Conservation (phyloP, 35 echinoderm and acorn worm species). For the Apostichopus californicus region DNA sequence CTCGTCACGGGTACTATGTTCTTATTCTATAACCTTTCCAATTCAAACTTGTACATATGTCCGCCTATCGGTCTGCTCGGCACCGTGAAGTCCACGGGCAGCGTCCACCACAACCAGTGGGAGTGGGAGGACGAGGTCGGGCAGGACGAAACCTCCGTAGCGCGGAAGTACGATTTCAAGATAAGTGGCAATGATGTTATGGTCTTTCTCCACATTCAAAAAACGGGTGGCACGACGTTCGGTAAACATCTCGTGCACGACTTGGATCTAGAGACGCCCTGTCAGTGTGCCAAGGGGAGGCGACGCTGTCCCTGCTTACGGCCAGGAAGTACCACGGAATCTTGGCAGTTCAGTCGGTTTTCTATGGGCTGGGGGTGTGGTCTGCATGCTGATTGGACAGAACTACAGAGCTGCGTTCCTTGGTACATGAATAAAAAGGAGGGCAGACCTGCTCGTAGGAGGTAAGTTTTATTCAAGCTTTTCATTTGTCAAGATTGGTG, state of each 20-base stretch:
- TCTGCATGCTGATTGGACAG: constrained; percentile 95
- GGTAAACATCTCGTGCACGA: constrained; percentile 72
- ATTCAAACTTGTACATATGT: constrained; percentile 52
- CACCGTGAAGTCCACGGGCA: not conserved
- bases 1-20: constrained; percentile 43
- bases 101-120: not conserved
- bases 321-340: constrained; percentile 50
- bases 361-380: constrained; percentile 92
- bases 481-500: no score
- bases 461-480: constrained; percentile 45
- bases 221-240: constrained; percentile 88
- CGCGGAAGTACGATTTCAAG: constrained; percentile 28
- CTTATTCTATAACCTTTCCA: constrained; percentile 45
- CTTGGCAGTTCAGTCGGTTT: constrained; percentile 87
- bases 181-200: constrained; percentile 72
- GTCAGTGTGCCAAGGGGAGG: constrained; percentile 54
- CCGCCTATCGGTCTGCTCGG: constrained; percentile 12
- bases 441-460: constrained; percentile 51
- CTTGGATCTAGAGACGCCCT: constrained; percentile 65
- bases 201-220: constrained; percentile 91
- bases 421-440: constrained; percentile 80
- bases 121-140: not conserved
- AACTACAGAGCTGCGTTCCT: constrained; percentile 81
- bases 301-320: constrained; percentile 79
- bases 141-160: constrained; percentile 28